These are phyloP conservation scores for Chrysoperla carnea DNA, from an alignment of 1,140 invertebrate species.

Conservation along the genomic window DNA sequence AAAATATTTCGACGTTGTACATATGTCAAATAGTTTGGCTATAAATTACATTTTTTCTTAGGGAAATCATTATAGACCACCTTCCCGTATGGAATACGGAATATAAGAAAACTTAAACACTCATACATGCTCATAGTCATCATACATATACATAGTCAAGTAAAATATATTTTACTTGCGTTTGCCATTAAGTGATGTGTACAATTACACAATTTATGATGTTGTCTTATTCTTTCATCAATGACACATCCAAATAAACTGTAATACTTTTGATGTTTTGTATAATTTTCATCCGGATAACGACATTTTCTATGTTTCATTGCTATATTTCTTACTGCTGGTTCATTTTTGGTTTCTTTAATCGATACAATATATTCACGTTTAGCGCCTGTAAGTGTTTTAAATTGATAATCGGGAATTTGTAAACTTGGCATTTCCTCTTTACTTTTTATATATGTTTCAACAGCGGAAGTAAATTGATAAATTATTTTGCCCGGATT, in stretches of 20 bases:
- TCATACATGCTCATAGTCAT: too few relatives aligned
- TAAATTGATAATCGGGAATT: background rate
- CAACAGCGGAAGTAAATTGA: background rate
- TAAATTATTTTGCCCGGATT: background rate
- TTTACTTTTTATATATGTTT: background rate
- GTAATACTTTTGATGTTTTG: conserved; percentile 39
- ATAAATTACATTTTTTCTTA: too few relatives aligned
- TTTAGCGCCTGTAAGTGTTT: background rate
- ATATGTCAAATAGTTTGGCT: too few relatives aligned
- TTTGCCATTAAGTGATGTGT: conserved; percentile 46
- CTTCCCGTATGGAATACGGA: too few relatives aligned
- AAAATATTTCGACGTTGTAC: too few relatives aligned
- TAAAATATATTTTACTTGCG: too few relatives aligned
- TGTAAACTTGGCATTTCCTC: background rate
- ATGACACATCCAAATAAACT: conserved; percentile 49
- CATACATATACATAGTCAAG: too few relatives aligned
- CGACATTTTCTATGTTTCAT: background rate
- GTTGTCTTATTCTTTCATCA: conserved; percentile 41
- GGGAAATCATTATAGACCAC: too few relatives aligned
- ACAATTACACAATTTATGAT: conserved; percentile 40
- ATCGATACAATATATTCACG: background rate
- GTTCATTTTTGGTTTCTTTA: background rate
- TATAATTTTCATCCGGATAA: conserved; percentile 7
- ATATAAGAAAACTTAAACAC: too few relatives aligned
- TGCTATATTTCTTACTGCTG: background rate